A percentile compares a stretch with the other conserved stretches of the same genome.
Conservation (phyloP, 2,888 invertebrate genomes). For the Luffia ferchaultella region DNA sequence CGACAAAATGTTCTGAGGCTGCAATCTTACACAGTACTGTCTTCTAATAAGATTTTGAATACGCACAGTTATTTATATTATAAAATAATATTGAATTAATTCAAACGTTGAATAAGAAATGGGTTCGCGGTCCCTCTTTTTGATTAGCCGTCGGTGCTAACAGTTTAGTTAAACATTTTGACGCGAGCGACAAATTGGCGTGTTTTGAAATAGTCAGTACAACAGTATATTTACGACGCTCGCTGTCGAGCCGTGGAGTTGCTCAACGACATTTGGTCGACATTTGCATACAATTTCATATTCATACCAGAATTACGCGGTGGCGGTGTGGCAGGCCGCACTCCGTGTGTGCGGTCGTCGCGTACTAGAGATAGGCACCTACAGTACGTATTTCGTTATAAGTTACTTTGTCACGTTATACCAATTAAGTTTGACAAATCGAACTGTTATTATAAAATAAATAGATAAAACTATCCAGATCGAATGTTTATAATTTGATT, state of each 20-base stretch:
- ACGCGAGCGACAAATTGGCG: constrained; percentile 44
- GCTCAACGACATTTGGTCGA: constrained; percentile 43
- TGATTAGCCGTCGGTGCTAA: constrained; percentile 33
- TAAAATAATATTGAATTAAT: neutral
- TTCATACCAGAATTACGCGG: constrained; percentile 56
- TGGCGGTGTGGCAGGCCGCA: constrained; percentile 17
- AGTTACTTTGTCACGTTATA: too few relatives aligned
- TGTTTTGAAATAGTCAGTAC: constrained; percentile 44
- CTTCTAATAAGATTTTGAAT: neutral
- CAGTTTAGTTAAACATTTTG: constrained; percentile 44
- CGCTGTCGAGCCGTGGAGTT: constrained; percentile 50
- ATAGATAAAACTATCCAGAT: too few relatives aligned
- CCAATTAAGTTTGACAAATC: too few relatives aligned
- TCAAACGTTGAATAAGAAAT: constrained; percentile 19
- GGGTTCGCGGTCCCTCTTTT: constrained; percentile 3
- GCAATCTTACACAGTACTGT: neutral
- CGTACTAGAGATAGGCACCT: neutral
- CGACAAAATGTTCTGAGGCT: neutral
- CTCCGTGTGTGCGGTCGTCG: neutral
- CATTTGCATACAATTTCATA: constrained; percentile 59
- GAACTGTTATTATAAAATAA: too few relatives aligned
- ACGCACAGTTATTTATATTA: neutral
- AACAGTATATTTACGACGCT: constrained; percentile 48
- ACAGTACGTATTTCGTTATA: too few relatives aligned
- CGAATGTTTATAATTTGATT: too few relatives aligned